phyloP scores from a whole-genome alignment of 2,113 vertebrate species.

The Cynocephalus volans region DNA sequence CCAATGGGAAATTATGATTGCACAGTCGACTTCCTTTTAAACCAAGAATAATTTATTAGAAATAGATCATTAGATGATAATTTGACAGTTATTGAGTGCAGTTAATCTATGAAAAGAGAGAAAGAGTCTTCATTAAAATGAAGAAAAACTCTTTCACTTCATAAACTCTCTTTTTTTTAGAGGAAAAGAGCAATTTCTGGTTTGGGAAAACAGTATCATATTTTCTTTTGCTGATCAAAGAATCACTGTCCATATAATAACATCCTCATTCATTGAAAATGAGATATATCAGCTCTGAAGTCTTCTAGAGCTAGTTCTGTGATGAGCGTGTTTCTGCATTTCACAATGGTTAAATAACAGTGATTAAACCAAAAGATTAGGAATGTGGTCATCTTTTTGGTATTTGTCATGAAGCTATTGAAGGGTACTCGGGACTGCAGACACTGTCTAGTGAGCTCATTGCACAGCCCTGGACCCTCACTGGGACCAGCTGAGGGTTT shows the following conservation, averaged over 20 bases:
- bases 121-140: constrained; percentile 72
- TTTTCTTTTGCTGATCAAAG: constrained; percentile 55
- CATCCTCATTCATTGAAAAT: not conserved
- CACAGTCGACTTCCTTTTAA: constrained; percentile 77
- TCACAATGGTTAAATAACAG: not conserved
- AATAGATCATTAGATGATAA: constrained; percentile 86
- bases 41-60: constrained; percentile 86
- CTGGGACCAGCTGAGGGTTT: not conserved
- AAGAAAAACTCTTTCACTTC: constrained; percentile 69
- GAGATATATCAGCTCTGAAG: not conserved
- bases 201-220: not conserved
- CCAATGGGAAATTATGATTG: constrained; percentile 82
- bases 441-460: rapidly evolving
- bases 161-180: constrained; percentile 59
- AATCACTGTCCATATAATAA: not conserved
- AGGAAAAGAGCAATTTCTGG: not conserved
- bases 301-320: not conserved
- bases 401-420: not conserved
- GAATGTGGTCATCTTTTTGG: not conserved
- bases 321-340: not conserved
- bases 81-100: constrained; percentile 82
- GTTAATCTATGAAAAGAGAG: constrained; percentile 83
- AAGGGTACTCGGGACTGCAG: not conserved
- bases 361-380: not conserved
- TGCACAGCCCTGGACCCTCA: rapidly evolving